These are phyloP conservation scores for Hydrotaea diabolus DNA, from an alignment of 2,888 invertebrate genomes.

Conservation along the genomic window DNA sequence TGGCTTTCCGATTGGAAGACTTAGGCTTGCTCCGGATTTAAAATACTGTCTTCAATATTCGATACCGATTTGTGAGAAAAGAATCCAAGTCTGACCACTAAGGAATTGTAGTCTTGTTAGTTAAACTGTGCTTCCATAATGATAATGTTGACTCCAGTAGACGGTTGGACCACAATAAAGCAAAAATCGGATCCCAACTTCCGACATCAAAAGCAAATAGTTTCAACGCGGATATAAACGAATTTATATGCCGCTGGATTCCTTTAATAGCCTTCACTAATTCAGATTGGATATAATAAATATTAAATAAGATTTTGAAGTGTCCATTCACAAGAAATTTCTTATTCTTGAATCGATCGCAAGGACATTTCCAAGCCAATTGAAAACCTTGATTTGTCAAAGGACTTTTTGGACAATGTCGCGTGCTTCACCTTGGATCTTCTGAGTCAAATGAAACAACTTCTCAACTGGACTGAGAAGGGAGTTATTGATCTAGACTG, in stretches of 20 bases:
- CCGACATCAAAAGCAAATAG: constrained; percentile 10
- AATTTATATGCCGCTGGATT: constrained; percentile 13
- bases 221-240: neutral
- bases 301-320: neutral
- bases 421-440: neutral
- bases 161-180: neutral
- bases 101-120: neutral
- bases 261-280: neutral
- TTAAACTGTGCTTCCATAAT: neutral
- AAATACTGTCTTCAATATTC: neutral
- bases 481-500: too few species aligned
- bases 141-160: neutral
- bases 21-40: neutral
- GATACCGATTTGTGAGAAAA: neutral
- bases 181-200: neutral
- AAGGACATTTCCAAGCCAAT: neutral
- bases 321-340: too few species aligned
- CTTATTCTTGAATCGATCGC: neutral
- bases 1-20: too few species aligned
- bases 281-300: neutral
- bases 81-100: constrained; percentile 14
- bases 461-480: too few species aligned
- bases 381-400: neutral
- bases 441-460: too few species aligned
- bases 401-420: too few species aligned